phyloP scores from a whole-genome alignment of 2,797 vertebrate species.

The Diplodus sargus region DNA sequence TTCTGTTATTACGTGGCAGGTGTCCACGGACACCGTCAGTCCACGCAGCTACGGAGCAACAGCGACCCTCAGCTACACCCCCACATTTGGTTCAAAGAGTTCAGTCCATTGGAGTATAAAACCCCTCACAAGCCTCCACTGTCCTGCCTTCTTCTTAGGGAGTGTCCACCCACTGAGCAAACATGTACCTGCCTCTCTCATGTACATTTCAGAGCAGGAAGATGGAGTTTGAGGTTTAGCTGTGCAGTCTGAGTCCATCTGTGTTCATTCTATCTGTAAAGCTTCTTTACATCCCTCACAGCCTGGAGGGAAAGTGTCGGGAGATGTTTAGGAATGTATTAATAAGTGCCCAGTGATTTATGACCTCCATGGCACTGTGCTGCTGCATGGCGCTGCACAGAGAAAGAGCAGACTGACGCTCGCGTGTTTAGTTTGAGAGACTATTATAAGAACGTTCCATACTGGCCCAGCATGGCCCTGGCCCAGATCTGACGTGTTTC shows the following conservation, averaged over 20 bases:
- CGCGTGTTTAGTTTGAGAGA: constrained; percentile 25
- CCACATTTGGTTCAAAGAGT: constrained; percentile 29
- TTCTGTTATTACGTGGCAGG: constrained; percentile 48
- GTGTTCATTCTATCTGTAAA: not conserved
- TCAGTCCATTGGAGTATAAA: constrained; percentile 17
- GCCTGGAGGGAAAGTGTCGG: constrained; percentile 14
- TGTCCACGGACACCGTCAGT: constrained; percentile 18
- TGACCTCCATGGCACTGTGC: not conserved
- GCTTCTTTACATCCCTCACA: constrained; percentile 1
- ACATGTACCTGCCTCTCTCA: not conserved
- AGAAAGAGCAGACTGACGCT: constrained; percentile 2
- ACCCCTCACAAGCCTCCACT: not conserved
- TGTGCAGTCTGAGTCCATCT: not conserved
- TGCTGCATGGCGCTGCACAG: constrained; percentile 23
- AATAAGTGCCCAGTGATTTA: constrained; percentile 36
- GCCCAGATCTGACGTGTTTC: constrained; percentile 58
- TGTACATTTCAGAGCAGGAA: constrained; percentile 1
- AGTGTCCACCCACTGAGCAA: constrained; percentile 16
- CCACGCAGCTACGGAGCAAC: constrained; percentile 21
- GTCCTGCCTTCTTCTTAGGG: not conserved
- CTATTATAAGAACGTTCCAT: constrained; percentile 51
- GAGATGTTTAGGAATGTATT: constrained; percentile 47
- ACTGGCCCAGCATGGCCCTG: constrained; percentile 31
- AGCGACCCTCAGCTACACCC: constrained; percentile 4
- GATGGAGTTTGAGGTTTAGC: not conserved